Conservation (phyloP, 37 sponge, comb jelly and placozoan genomes). For the Eunapius fragilis region DNA sequence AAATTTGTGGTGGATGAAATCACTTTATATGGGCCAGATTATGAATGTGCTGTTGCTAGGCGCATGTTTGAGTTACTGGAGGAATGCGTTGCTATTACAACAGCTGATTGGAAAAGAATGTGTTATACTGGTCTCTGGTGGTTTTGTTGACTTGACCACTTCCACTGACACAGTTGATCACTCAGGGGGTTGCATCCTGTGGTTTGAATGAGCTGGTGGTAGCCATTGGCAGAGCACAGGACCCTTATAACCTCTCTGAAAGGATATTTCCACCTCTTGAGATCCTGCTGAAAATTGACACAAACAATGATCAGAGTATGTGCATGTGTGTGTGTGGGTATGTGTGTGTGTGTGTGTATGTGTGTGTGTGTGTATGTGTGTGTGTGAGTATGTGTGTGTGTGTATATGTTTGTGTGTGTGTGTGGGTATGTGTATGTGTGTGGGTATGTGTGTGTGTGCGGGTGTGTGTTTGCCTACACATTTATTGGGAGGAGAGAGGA, state of each 20-base stretch:
- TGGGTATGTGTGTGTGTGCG: neutral
- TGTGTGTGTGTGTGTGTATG: slow-evolving; percentile 21
- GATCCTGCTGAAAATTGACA: slow-evolving; percentile 36
- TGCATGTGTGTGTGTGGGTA: neutral
- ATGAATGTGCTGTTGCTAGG: too few relatives aligned
- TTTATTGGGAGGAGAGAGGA: neutral
- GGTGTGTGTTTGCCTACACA: neutral
- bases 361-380: slow-evolving; percentile 12
- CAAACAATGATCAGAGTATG: slow-evolving; percentile 25
- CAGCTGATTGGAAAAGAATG: too few relatives aligned
- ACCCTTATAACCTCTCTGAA: slow-evolving; percentile 63
- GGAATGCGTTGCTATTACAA: too few relatives aligned
- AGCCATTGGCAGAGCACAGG: slow-evolving; percentile 64
- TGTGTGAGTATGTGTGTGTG: slow-evolving; percentile 24
- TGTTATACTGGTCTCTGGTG: too few relatives aligned
- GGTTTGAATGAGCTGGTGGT: slow-evolving; percentile 73
- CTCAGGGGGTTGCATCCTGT: slow-evolving; percentile 53
- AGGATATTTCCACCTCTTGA: slow-evolving; percentile 64
- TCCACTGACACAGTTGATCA: slow-evolving; percentile 39
- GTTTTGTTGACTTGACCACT: too few relatives aligned
- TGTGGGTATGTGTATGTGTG: slow-evolving; percentile 2
- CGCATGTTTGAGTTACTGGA: too few relatives aligned
- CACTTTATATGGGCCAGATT: too few relatives aligned
- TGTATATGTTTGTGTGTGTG: slow-evolving; percentile 15
- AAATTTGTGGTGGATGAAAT: too few relatives aligned